Evolutionary conservation across 92 coral and sea anemone genomes (phyloP).

Genomic region (Porites cylindrica): DNA sequence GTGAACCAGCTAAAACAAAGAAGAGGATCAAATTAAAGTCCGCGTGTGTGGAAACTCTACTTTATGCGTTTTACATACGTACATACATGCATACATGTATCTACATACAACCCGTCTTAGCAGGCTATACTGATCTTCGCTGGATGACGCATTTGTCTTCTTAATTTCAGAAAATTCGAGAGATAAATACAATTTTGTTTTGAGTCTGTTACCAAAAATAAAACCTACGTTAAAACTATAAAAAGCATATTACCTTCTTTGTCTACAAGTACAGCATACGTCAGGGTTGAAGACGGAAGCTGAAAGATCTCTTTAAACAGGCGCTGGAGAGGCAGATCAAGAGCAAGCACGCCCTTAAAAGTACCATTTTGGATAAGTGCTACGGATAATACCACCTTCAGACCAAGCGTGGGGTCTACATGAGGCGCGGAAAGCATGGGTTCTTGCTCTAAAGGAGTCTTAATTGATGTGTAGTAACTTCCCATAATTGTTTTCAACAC

Average conservation of each 20-base stretch:
- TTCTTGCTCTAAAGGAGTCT: slow-evolving; percentile 23
- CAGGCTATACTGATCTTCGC: no score
- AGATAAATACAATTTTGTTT: no score
- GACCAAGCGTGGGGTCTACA: slow-evolving; percentile 51
- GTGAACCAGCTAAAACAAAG: no score
- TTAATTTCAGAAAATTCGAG: no score
- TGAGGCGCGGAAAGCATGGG: slow-evolving; percentile 51
- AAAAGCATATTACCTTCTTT: slow-evolving; percentile 45
- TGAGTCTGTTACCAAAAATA: not conserved
- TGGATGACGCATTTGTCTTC: no score
- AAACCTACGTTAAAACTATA: not conserved
- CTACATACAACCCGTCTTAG: no score
- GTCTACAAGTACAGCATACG: slow-evolving; percentile 55
- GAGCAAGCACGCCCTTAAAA: slow-evolving; percentile 72
- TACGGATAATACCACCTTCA: slow-evolving; percentile 60
- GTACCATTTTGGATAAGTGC: slow-evolving; percentile 51
- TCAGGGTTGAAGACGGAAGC: slow-evolving; percentile 15
- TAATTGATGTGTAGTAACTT: slow-evolving; percentile 63
- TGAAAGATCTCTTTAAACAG: slow-evolving; percentile 61
- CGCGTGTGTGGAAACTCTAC: no score
- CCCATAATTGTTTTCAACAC: slow-evolving; percentile 63
- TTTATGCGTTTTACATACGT: no score
- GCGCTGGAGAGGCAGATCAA: slow-evolving; percentile 66
- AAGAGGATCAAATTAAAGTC: no score
- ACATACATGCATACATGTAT: no score